A percentile compares a stretch with the other conserved stretches of the same genome.
Evolutionary conservation across 2,113 vertebrate genomes (phyloP).

Genomic region (Elephantulus edwardii): DNA sequence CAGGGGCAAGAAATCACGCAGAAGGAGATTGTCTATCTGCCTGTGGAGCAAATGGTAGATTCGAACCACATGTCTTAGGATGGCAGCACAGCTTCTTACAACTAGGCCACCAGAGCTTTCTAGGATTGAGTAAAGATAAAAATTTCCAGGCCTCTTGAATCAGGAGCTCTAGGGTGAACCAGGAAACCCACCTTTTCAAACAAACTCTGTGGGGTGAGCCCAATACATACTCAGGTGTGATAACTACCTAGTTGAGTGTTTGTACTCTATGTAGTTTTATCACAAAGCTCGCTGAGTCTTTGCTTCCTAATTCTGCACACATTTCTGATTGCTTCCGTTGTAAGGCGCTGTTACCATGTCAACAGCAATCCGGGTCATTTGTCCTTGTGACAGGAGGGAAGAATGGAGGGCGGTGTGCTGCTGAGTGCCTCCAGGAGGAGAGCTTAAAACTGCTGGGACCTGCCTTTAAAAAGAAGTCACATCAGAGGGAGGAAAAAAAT

Average conservation of each 20-base stretch:
- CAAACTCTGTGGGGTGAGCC: background rate
- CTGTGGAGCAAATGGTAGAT: too few relatives aligned
- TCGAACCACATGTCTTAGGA: too few relatives aligned
- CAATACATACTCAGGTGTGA: background rate
- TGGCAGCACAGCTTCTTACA: too few relatives aligned
- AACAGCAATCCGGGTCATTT: background rate
- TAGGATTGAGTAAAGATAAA: background rate
- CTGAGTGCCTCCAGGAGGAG: background rate
- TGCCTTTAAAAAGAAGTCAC: constrained; percentile 20
- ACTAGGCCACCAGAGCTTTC: too few relatives aligned
- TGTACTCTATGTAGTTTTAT: background rate
- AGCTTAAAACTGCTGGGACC: background rate
- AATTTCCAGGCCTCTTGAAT: background rate
- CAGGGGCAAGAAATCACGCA: too few relatives aligned
- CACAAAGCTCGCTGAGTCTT: background rate
- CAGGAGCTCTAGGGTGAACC: background rate
- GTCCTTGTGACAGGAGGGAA: background rate
- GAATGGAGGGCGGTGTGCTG: background rate
- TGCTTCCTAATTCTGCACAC: background rate
- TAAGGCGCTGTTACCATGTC: background rate
- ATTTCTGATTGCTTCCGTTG: background rate
- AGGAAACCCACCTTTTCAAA: background rate
- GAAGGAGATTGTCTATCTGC: too few relatives aligned
- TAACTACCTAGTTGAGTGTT: background rate
- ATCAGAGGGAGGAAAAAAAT: background rate